Percentiles rank a stretch among this genome's conserved stretches.
Conservation (phyloP, 2,888 invertebrate species). For the Tachina grossa region DNA sequence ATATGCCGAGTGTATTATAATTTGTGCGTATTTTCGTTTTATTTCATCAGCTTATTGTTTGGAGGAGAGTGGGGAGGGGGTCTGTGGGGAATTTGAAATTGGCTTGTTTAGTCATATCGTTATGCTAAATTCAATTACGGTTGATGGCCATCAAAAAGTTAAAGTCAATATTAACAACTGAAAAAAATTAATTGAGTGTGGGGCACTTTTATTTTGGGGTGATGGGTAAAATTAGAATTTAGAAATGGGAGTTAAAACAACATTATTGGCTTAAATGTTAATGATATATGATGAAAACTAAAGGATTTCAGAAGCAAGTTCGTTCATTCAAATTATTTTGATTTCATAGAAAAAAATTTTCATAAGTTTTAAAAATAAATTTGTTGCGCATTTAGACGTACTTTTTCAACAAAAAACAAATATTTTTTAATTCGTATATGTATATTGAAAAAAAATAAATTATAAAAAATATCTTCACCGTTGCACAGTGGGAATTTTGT, state of each 20-base stretch:
- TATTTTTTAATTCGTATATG: too few species aligned
- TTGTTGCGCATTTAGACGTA: too few species aligned
- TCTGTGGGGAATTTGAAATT: constrained; percentile 42
- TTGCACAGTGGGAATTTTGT: too few species aligned
- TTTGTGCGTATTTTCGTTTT: constrained; percentile 15
- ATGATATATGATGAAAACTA: too few species aligned
- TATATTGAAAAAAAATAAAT: too few species aligned
- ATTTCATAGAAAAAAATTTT: too few species aligned
- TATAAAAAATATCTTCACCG: too few species aligned
- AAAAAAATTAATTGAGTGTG: constrained; percentile 37
- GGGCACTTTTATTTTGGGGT: not conserved
- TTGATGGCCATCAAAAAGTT: constrained; percentile 56
- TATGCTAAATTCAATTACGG: constrained; percentile 66
- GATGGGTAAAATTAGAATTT: not conserved
- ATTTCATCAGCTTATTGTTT: not conserved
- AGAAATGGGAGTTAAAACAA: not conserved
- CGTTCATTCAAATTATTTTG: not conserved
- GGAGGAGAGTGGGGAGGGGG: too few species aligned
- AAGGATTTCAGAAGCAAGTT: not conserved
- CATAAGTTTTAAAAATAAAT: too few species aligned
- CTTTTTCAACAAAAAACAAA: too few species aligned
- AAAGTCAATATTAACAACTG: constrained; percentile 3
- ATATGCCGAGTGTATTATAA: constrained; percentile 22
- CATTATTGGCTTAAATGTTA: too few species aligned
- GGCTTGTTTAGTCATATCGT: constrained; percentile 55